A percentile compares a stretch with the other conserved stretches of the same genome.
Conservation (phyloP, 2,113 vertebrate species). For the Tychaedon coryphoeus region DNA sequence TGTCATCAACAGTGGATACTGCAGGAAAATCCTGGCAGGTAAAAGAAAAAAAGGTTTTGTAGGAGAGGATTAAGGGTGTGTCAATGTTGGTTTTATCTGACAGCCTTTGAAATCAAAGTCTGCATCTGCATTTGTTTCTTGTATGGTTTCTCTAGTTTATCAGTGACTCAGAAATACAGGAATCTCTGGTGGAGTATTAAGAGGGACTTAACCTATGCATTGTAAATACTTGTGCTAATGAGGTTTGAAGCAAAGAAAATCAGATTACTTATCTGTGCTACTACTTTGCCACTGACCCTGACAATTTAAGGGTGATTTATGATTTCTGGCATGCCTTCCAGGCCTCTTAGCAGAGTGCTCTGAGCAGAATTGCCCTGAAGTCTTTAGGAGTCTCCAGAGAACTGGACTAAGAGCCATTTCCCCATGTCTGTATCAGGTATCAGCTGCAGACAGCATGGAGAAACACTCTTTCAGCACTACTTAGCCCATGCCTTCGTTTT, state of each 20-base stretch:
- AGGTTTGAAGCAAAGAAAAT: constrained; percentile 36
- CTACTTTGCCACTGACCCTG: constrained; percentile 15
- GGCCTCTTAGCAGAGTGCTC: not conserved
- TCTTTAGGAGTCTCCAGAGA: constrained; percentile 26
- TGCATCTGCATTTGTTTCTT: not conserved
- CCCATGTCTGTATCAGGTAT: not conserved
- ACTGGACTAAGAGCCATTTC: constrained; percentile 1
- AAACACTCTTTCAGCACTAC: not conserved
- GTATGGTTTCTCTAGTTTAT: not conserved
- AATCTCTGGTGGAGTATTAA: not conserved
- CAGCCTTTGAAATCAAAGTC: not conserved
- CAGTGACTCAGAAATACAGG: constrained; percentile 5
- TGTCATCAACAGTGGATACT: not conserved
- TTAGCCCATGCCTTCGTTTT: not conserved
- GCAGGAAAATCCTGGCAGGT: not conserved
- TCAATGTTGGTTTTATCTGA: not conserved
- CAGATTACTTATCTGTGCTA: constrained; percentile 22
- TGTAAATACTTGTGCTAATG: constrained; percentile 25
- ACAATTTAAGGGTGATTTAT: constrained; percentile 32
- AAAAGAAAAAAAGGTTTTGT: not conserved
- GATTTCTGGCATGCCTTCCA: constrained; percentile 27
- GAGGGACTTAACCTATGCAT: not conserved
- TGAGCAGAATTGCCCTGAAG: not conserved
- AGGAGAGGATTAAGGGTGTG: constrained; percentile 36
- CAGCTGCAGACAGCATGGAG: not conserved